Conservation (phyloP, 2,888 invertebrate genomes). For the Venustoraphidia nigricollis region DNA sequence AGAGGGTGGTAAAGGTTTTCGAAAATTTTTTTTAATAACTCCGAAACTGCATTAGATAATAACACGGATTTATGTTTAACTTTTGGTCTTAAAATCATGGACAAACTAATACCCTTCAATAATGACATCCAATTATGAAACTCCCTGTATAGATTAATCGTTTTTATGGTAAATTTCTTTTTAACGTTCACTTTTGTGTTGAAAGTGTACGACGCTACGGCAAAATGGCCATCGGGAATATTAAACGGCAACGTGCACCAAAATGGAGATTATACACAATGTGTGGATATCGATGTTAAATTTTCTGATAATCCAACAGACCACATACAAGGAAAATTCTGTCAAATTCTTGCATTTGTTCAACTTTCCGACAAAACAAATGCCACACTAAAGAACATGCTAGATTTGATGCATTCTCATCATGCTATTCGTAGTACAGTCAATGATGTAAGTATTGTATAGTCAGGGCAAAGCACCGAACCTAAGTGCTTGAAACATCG, state of each 20-base stretch:
- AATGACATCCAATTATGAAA: too few species aligned
- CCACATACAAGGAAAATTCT: neutral
- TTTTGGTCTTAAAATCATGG: too few species aligned
- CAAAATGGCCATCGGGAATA: conserved; percentile 5
- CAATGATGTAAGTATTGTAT: conserved; percentile 7
- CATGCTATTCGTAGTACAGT: conserved; percentile 4
- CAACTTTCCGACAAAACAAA: neutral
- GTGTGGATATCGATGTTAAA: conserved; percentile 1
- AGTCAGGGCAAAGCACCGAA: too few species aligned
- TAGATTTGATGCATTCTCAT: conserved; percentile 6
- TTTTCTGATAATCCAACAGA: neutral
- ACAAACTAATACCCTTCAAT: too few species aligned
- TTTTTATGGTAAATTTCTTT: too few species aligned
- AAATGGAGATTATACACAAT: conserved; percentile 6
- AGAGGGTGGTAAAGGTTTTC: too few species aligned
- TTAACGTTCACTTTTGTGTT: too few species aligned
- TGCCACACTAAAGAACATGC: neutral
- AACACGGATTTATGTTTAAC: too few species aligned
- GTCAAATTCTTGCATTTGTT: neutral
- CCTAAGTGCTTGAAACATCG: too few species aligned
- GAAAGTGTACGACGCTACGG: conserved; percentile 7
- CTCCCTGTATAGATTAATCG: too few species aligned
- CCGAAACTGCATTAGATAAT: too few species aligned
- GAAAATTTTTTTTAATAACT: too few species aligned
- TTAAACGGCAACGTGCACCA: conserved; percentile 6